phyloP scores from a whole-genome alignment of 37 sponge, comb jelly and placozoan species.

The Tethya wilhelma region DNA sequence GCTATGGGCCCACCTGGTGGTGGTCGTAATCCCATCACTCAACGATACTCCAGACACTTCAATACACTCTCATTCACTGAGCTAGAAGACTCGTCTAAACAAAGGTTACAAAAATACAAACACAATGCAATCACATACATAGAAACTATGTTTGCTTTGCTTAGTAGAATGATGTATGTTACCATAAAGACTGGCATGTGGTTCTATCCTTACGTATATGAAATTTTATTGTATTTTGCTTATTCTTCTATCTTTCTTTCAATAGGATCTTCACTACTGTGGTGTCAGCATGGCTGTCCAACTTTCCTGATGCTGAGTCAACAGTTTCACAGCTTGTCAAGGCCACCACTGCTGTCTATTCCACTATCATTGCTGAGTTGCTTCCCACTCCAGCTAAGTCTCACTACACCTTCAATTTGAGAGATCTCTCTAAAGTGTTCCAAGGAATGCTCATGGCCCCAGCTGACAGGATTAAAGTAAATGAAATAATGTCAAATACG shows the following conservation, averaged over 20 bases:
- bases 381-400: constrained; percentile 99
- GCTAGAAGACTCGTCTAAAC: constrained; percentile 90
- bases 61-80: constrained; percentile 96
- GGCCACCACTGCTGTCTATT: constrained; percentile 85
- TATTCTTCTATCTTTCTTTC: neutral
- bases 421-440: constrained; percentile 98
- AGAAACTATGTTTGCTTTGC: neutral
- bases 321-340: constrained; percentile 66
- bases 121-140: neutral
- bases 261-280: constrained; percentile 89
- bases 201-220: neutral
- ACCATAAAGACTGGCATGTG: neutral
- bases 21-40: constrained; percentile 92
- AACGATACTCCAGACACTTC: constrained; percentile 88
- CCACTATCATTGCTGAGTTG: constrained; percentile 97
- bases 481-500: no score
- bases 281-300: constrained; percentile 77
- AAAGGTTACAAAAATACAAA: constrained; percentile 15
- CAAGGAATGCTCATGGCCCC: constrained; percentile 90
- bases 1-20: constrained; percentile 99
- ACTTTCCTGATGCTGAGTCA: constrained; percentile 43
- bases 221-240: neutral
- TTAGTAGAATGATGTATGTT: neutral
- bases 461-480: constrained; percentile 48
- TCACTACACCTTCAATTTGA: constrained; percentile 99